Evolutionary conservation across 1,140 invertebrate genomes (phyloP).

Genomic region (Leptinotarsa texana): DNA sequence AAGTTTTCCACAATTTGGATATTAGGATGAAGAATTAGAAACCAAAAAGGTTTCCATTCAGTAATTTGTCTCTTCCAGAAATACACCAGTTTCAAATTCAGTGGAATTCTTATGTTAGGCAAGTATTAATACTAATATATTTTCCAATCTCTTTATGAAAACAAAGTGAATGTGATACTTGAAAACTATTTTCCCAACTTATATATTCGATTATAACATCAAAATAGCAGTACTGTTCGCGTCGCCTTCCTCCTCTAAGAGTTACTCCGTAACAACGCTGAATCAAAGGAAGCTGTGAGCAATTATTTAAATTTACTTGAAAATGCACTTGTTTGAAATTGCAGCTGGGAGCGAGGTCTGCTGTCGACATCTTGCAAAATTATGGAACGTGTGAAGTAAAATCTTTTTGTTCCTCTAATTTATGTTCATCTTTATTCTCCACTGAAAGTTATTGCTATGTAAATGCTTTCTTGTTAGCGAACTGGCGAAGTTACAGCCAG

Average conservation of each 20-base stretch:
- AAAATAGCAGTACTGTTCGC: too few species aligned
- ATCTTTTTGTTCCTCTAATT: slow-evolving; percentile 5
- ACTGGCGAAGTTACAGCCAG: not conserved
- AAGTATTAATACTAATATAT: too few species aligned
- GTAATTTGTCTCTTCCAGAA: too few species aligned
- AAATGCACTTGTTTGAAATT: slow-evolving; percentile 21
- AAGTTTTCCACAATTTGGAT: too few species aligned
- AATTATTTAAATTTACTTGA: slow-evolving; percentile 23
- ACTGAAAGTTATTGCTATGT: not conserved
- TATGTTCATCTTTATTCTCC: slow-evolving; percentile 16
- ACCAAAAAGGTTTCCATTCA: too few species aligned
- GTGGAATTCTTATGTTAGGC: too few species aligned
- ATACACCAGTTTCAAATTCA: too few species aligned
- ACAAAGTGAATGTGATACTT: too few species aligned
- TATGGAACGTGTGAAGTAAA: slow-evolving; percentile 20
- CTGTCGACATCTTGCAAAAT: slow-evolving; percentile 25
- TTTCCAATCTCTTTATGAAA: too few species aligned
- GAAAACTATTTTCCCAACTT: too few species aligned
- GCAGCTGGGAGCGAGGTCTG: slow-evolving; percentile 5
- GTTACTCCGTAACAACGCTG: not conserved
- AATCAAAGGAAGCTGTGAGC: not conserved
- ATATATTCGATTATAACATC: too few species aligned
- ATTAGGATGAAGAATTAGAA: too few species aligned
- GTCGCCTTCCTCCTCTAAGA: not conserved
- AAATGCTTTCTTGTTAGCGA: not conserved